Evolutionary conservation across 2,888 invertebrate species (phyloP).

Genomic region (Caenorhabditis sp.): DNA sequence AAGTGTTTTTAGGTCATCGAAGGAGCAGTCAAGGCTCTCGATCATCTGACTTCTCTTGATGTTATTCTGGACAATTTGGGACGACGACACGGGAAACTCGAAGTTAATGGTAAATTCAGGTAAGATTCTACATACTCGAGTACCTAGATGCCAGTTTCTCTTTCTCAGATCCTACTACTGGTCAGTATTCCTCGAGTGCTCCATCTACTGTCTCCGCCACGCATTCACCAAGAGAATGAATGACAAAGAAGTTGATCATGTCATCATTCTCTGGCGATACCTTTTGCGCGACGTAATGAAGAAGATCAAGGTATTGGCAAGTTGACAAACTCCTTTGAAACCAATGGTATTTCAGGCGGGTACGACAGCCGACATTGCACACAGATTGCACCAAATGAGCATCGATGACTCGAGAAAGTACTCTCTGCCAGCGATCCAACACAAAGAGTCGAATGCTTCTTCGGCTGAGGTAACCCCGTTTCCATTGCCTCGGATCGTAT

Average conservation of each 20-base stretch:
- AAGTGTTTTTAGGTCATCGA: conserved; percentile 73
- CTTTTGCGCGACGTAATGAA: conserved; percentile 76
- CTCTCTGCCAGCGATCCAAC: conserved; percentile 61
- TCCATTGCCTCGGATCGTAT: not conserved
- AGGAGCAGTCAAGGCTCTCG: conserved; percentile 73
- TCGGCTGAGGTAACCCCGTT: conserved; percentile 36
- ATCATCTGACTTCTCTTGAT: conserved; percentile 72
- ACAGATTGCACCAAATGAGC: conserved; percentile 70
- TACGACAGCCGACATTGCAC: conserved; percentile 74
- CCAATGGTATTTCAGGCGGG: conserved; percentile 64
- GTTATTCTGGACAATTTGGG: conserved; percentile 78
- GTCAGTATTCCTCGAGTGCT: conserved; percentile 78
- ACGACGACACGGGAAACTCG: conserved; percentile 78
- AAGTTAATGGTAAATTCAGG: conserved; percentile 73
- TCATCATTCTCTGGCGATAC: conserved; percentile 75
- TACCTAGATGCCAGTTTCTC: not conserved
- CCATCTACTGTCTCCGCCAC: conserved; percentile 73
- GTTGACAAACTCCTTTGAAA: not conserved
- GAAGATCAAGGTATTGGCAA: conserved; percentile 73
- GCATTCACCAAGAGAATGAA: conserved; percentile 64
- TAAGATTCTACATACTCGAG: not conserved
- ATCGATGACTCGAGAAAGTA: conserved; percentile 65
- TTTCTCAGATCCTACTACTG: conserved; percentile 75
- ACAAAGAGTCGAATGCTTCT: conserved; percentile 62
- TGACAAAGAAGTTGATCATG: conserved; percentile 72